Evolutionary conservation across 2,888 invertebrate species (phyloP).

Genomic region (Onthophagus sagittarius): DNA sequence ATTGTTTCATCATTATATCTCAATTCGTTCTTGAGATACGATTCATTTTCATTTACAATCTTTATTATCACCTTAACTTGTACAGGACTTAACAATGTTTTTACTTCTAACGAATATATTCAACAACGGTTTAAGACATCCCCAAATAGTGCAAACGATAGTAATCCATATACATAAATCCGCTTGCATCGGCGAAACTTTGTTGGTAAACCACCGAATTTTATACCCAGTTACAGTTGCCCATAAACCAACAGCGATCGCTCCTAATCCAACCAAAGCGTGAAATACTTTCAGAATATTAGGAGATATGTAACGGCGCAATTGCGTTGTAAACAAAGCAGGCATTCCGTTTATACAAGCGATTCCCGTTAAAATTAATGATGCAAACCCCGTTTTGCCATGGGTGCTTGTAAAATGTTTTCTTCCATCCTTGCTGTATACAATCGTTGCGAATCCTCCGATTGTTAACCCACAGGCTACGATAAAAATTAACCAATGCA

Average conservation of each 20-base stretch:
- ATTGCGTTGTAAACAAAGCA: conserved; percentile 38
- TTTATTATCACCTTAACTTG: background rate
- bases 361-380: conserved; percentile 34
- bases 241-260: conserved; percentile 27
- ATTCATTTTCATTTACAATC: too few relatives aligned
- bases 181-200: conserved; percentile 7
- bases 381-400: conserved; percentile 41
- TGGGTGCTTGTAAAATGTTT: conserved; percentile 44
- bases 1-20: too few relatives aligned
- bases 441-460: conserved; percentile 38
- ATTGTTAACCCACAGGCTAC: conserved; percentile 34
- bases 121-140: conserved; percentile 15
- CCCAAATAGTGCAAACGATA: conserved; percentile 17
- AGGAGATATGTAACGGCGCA: conserved; percentile 31
- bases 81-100: background rate
- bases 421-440: conserved; percentile 38
- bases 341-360: conserved; percentile 39
- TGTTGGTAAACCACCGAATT: conserved; percentile 29
- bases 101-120: conserved; percentile 23
- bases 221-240: conserved; percentile 30
- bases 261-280: conserved; percentile 27
- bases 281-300: conserved; percentile 32
- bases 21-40: too few relatives aligned
- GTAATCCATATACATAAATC: conserved; percentile 22
- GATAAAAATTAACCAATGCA: conserved; percentile 41